phyloP scores from a whole-genome alignment of 2,888 invertebrate genomes.

The Stratiomys singularior region DNA sequence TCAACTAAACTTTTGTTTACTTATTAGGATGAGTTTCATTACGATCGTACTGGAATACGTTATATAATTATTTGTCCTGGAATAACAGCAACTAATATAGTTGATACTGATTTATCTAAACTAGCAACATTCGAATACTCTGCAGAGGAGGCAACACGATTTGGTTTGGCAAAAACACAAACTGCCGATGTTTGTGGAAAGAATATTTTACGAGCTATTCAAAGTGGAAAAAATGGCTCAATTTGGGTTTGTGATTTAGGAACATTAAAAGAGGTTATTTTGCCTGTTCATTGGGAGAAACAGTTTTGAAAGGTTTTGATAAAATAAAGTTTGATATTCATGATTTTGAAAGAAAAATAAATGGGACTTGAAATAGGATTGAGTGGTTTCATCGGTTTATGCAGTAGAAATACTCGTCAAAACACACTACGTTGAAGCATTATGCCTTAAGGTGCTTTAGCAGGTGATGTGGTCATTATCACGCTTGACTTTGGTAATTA shows the following conservation, averaged over 20 bases:
- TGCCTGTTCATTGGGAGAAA: neutral
- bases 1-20: too few relatives aligned
- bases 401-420: too few relatives aligned
- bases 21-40: slow-evolving; percentile 60
- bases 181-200: slow-evolving; percentile 2
- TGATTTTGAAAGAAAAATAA: too few relatives aligned
- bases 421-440: too few relatives aligned
- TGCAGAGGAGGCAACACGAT: neutral
- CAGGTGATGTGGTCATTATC: too few relatives aligned
- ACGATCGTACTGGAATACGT: slow-evolving; percentile 61
- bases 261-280: slow-evolving; percentile 56
- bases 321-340: too few relatives aligned
- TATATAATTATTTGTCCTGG: slow-evolving; percentile 63
- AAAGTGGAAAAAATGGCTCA: slow-evolving; percentile 58
- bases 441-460: too few relatives aligned
- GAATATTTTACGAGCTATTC: slow-evolving; percentile 59
- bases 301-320: too few relatives aligned
- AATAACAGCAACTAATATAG: slow-evolving; percentile 58
- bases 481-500: too few relatives aligned
- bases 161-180: slow-evolving; percentile 6
- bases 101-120: neutral
- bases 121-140: slow-evolving; percentile 7
- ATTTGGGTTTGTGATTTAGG: slow-evolving; percentile 61
- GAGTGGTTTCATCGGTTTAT: too few relatives aligned
- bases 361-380: too few relatives aligned